Percentiles rank a stretch among this genome's conserved stretches.
Conservation (phyloP, 2,888 invertebrate species). For the Silvanus unidentatus region DNA sequence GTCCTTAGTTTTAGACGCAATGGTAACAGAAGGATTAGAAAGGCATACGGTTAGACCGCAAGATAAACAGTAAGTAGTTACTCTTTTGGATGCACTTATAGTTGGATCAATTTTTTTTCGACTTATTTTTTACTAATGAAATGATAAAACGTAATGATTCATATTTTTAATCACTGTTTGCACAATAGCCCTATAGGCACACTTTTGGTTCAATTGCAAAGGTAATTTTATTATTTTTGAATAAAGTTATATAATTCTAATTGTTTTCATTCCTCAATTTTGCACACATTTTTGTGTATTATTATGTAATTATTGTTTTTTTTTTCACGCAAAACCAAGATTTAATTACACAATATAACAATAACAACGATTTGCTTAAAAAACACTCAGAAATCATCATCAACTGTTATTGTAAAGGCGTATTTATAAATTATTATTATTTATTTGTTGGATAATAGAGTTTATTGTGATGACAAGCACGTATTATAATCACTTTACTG, state of each 20-base stretch:
- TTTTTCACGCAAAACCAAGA: background rate
- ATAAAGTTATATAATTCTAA: conserved; percentile 17
- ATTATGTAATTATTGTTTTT: background rate
- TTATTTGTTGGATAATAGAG: too few relatives aligned
- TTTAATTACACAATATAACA: too few relatives aligned
- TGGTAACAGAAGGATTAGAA: conserved; percentile 81
- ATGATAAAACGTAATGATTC: conserved; percentile 16
- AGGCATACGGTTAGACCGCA: conserved; percentile 51
- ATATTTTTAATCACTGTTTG: conserved; percentile 53
- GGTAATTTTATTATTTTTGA: conserved; percentile 60
- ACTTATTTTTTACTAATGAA: conserved; percentile 20
- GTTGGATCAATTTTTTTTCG: too few relatives aligned
- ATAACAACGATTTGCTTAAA: too few relatives aligned
- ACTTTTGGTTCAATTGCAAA: conserved; percentile 90
- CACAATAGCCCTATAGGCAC: conserved; percentile 90
- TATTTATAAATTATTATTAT: too few relatives aligned
- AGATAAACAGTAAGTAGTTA: conserved; percentile 70
- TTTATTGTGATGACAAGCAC: too few relatives aligned
- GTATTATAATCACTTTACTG: too few relatives aligned
- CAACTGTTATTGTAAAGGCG: too few relatives aligned
- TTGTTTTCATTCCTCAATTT: too few relatives aligned
- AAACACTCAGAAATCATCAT: too few relatives aligned
- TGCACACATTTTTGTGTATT: background rate
- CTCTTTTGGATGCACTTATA: conserved; percentile 19
- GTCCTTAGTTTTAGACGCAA: conserved; percentile 83